phyloP scores from a whole-genome alignment of 2,113 vertebrate species.

The Ceyx margarethae region DNA sequence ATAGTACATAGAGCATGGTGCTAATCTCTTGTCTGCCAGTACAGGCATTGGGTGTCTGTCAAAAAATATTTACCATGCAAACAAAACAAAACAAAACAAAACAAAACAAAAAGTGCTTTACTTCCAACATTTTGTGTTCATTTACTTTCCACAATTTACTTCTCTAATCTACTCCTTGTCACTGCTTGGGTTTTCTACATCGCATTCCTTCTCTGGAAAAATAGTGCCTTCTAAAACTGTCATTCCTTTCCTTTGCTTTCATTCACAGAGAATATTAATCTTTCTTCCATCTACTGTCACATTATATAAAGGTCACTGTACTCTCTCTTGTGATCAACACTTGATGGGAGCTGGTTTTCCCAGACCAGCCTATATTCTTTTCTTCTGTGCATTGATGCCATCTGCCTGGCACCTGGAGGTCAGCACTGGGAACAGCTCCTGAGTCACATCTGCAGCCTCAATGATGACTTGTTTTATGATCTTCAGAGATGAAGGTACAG shows the following conservation, averaged over 20 bases:
- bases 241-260: neutral
- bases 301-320: neutral
- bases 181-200: neutral
- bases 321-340: neutral
- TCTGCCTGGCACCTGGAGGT: neutral
- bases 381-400: neutral
- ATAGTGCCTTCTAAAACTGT: neutral
- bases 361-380: neutral
- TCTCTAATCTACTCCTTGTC: neutral
- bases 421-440: neutral
- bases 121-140: neutral
- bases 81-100: neutral
- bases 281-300: neutral
- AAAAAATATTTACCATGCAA: neutral
- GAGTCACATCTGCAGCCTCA: neutral
- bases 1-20: neutral
- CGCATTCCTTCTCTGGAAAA: neutral
- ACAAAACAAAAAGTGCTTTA: neutral
- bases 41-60: neutral
- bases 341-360: neutral
- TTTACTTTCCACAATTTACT: neutral
- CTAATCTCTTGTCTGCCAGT: neutral
- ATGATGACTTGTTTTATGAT: neutral
- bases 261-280: neutral
- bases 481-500: neutral